A percentile compares a stretch with the other conserved stretches of the same genome.
Conservation (phyloP, 2,113 vertebrate species). For the Microtus pennsylvanicus region DNA sequence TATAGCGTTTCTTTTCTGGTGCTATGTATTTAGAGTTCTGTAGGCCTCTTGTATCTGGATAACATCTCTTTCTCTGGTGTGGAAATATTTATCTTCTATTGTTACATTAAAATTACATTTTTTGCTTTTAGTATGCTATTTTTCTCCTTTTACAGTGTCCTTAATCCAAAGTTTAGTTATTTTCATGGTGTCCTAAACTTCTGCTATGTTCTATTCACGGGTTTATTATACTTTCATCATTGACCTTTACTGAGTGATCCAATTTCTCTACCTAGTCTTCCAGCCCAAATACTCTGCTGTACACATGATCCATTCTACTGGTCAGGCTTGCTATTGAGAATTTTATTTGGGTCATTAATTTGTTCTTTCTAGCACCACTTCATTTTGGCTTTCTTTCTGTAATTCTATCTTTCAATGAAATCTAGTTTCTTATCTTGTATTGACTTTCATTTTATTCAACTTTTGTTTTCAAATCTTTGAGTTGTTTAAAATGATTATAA, state of each 20-base stretch:
- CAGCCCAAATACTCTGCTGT: too few species aligned
- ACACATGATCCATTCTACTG: not conserved
- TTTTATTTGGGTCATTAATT: not conserved
- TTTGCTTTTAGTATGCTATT: not conserved
- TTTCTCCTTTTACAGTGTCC: not conserved
- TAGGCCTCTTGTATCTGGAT: not conserved
- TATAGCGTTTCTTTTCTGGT: not conserved
- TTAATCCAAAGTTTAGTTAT: not conserved
- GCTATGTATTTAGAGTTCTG: not conserved
- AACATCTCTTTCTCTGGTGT: not conserved
- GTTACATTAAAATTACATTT: not conserved
- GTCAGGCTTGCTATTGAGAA: not conserved
- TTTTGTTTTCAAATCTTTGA: not conserved
- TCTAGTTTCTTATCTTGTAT: not conserved
- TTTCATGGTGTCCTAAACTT: too few species aligned
- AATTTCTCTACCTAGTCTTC: not conserved
- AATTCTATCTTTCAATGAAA: not conserved
- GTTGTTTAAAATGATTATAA: not conserved
- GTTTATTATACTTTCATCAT: not conserved
- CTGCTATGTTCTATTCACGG: not conserved
- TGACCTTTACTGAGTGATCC: not conserved
- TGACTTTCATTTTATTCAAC: not conserved
- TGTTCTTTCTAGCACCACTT: not conserved
- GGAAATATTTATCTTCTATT: not conserved
- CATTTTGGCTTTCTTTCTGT: not conserved